Evolutionary conservation across 2,888 invertebrate species (phyloP).

Genomic region (Agonopterix arenella): DNA sequence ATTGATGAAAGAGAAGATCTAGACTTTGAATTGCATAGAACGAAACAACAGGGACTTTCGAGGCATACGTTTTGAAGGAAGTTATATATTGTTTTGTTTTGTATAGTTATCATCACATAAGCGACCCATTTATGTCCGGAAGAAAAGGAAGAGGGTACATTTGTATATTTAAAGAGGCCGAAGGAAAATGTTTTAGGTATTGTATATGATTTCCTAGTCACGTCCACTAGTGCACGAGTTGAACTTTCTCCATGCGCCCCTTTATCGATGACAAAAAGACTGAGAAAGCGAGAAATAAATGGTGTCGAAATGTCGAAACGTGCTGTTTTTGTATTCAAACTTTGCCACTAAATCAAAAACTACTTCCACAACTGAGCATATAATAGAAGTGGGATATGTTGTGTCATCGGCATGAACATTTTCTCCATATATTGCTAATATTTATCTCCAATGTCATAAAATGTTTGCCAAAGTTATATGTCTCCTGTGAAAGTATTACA

Average conservation of each 20-base stretch:
- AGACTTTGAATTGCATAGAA: too few relatives aligned
- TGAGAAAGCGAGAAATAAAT: conserved; percentile 46
- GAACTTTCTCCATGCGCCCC: conserved; percentile 35
- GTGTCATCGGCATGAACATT: conserved; percentile 12
- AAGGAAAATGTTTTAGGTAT: conserved; percentile 1
- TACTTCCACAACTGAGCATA: conserved; percentile 27
- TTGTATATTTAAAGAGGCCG: too few relatives aligned
- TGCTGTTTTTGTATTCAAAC: conserved; percentile 50
- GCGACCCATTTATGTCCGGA: too few relatives aligned
- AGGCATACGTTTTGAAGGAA: too few relatives aligned
- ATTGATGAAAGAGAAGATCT: too few relatives aligned
- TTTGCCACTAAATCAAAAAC: conserved; percentile 52
- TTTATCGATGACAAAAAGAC: conserved; percentile 46
- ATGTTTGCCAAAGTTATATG: conserved; percentile 10
- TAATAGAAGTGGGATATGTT: conserved; percentile 14
- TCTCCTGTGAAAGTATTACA: conserved; percentile 12
- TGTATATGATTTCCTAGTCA: conserved; percentile 35
- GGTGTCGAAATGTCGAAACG: conserved; percentile 40
- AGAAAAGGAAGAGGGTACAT: too few relatives aligned
- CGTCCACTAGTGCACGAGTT: conserved; percentile 44
- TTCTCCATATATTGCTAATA: conserved; percentile 14
- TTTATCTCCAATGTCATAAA: conserved; percentile 14
- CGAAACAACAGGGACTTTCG: too few relatives aligned
- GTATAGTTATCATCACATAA: too few relatives aligned
- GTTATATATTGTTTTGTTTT: too few relatives aligned